Conservation (phyloP, 2,888 invertebrate species). For the Pollenia amentaria region DNA sequence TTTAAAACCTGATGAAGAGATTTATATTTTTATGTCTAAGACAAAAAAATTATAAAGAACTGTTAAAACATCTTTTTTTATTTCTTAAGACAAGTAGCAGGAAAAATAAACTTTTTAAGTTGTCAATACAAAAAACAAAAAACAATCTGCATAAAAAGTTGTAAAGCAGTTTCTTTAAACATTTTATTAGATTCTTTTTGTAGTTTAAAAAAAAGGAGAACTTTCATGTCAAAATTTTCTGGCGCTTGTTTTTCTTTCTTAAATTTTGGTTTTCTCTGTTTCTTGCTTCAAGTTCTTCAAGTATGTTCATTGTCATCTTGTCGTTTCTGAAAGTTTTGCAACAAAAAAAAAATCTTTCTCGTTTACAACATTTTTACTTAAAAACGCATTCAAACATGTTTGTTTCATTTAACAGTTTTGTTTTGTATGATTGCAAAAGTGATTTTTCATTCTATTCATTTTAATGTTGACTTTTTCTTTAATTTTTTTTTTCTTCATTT, state of each 20-base stretch:
- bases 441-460: slow-evolving; percentile 57
- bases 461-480: slow-evolving; percentile 30
- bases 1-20: slow-evolving; percentile 30
- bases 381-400: slow-evolving; percentile 68
- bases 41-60: slow-evolving; percentile 50
- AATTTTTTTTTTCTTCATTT: background rate
- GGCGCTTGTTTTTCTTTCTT: slow-evolving; percentile 26
- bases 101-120: background rate
- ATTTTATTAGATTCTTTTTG: slow-evolving; percentile 23
- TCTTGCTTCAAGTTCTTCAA: background rate
- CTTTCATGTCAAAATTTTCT: slow-evolving; percentile 41
- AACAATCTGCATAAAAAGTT: slow-evolving; percentile 25
- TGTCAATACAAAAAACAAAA: background rate
- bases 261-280: slow-evolving; percentile 3
- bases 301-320: slow-evolving; percentile 44
- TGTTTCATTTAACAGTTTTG: slow-evolving; percentile 63
- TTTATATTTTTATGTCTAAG: slow-evolving; percentile 41
- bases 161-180: slow-evolving; percentile 4
- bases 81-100: slow-evolving; percentile 11
- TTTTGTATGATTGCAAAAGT: slow-evolving; percentile 41
- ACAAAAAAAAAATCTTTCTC: slow-evolving; percentile 51
- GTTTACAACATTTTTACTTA: slow-evolving; percentile 50
- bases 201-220: background rate
- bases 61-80: background rate
- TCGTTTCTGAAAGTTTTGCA: slow-evolving; percentile 43